phyloP scores from a whole-genome alignment of 2,888 invertebrate species.

The Crossocerus cetratus region DNA sequence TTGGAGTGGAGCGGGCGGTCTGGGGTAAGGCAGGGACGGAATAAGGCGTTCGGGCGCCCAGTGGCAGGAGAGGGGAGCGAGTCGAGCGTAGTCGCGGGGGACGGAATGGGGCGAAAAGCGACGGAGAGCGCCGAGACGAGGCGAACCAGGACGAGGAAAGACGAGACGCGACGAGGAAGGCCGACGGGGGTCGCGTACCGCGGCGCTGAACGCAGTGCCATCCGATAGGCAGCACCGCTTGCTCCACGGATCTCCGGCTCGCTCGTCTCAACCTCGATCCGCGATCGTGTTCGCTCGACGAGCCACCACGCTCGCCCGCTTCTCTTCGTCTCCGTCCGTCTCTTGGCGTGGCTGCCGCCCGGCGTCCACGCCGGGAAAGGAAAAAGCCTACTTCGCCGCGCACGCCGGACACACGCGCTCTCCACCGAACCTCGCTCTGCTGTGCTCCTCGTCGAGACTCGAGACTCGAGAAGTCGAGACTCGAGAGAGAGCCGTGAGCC shows the following conservation, averaged over 20 bases:
- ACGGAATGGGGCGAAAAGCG: slow-evolving; percentile 57
- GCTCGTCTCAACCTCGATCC: slow-evolving; percentile 48
- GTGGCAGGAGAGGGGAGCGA: background rate
- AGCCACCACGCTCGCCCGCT: slow-evolving; percentile 47
- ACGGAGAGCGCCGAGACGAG: slow-evolving; percentile 56
- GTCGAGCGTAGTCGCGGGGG: slow-evolving; percentile 12
- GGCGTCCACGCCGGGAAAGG: slow-evolving; percentile 51
- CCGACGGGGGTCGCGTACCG: slow-evolving; percentile 64
- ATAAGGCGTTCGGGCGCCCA: background rate
- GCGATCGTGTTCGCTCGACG: slow-evolving; percentile 50
- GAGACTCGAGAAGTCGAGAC: slow-evolving; percentile 25
- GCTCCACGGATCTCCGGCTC: slow-evolving; percentile 62
- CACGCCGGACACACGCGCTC: slow-evolving; percentile 25
- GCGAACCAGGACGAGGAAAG: slow-evolving; percentile 61
- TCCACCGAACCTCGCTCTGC: slow-evolving; percentile 32
- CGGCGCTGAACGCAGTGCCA: slow-evolving; percentile 71
- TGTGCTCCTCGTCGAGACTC: slow-evolving; percentile 11
- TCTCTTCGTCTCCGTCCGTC: slow-evolving; percentile 29
- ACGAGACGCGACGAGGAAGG: slow-evolving; percentile 62
- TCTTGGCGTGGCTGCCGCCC: slow-evolving; percentile 46
- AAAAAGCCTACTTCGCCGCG: slow-evolving; percentile 31
- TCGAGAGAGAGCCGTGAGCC: slow-evolving; percentile 18
- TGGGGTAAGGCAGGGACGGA: slow-evolving; percentile 26
- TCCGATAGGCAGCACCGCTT: slow-evolving; percentile 71
- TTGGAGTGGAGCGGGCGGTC: slow-evolving; percentile 21